Conservation (phyloP, 2,113 vertebrate species). For the Corvus cornix region DNA sequence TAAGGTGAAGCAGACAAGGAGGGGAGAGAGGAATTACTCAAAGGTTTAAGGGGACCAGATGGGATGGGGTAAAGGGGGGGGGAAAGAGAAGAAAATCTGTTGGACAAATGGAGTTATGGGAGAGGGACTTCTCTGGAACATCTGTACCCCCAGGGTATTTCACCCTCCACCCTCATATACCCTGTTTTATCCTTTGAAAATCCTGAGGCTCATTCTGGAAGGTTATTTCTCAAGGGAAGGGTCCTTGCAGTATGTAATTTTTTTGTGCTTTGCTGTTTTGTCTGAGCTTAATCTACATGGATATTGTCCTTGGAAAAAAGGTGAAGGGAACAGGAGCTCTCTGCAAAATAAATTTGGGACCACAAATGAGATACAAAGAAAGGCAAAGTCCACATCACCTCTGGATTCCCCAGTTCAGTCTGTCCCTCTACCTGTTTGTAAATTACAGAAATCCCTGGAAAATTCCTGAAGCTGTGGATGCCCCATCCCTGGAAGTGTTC, state of each 20-base stretch:
- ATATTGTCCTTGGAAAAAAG: not conserved
- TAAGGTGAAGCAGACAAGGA: not conserved
- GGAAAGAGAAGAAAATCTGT: not conserved
- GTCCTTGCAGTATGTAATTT: not conserved
- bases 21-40: not conserved
- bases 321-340: accelerated
- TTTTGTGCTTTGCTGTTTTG: not conserved
- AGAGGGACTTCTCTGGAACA: not conserved
- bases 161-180: not conserved
- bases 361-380: not conserved
- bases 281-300: not conserved
- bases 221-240: accelerated
- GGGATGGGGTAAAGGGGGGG: not conserved
- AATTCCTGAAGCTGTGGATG: not conserved
- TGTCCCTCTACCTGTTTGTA: not conserved
- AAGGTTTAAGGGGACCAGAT: not conserved
- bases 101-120: not conserved
- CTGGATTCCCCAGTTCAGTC: not conserved
- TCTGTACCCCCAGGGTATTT: accelerated
- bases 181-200: not conserved
- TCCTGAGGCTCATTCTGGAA: not conserved
- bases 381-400: not conserved
- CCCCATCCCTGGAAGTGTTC: not conserved
- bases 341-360: not conserved
- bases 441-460: not conserved